Percentiles rank a stretch among this genome's conserved stretches.
Evolutionary conservation across 2,113 vertebrate species (phyloP).

Genomic region (Microtus ochrogaster): DNA sequence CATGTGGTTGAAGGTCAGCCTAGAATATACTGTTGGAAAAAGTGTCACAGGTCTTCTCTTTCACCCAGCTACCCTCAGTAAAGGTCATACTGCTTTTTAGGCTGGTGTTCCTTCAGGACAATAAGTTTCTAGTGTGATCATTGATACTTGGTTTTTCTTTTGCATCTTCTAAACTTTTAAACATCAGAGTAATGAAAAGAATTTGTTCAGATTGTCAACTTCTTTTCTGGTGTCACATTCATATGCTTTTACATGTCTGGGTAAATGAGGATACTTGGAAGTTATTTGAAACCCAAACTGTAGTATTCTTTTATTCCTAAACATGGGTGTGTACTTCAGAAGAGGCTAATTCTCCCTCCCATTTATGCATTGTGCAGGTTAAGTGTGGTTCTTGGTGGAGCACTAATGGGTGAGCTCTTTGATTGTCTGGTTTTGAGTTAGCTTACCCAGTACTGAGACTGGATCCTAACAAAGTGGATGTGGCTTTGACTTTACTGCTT

Average conservation of each 20-base stretch:
- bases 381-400: neutral
- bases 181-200: slow-evolving; percentile 24
- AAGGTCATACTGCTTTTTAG: neutral
- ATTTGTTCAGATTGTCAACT: neutral
- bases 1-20: neutral
- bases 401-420: neutral
- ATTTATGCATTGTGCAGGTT: neutral
- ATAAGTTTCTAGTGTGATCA: neutral
- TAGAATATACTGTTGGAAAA: neutral
- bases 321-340: slow-evolving; percentile 17
- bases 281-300: neutral
- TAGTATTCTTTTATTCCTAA: slow-evolving; percentile 36
- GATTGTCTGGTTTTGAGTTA: slow-evolving; percentile 5
- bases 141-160: slow-evolving; percentile 49
- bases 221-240: slow-evolving; percentile 38
- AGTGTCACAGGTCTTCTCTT: neutral
- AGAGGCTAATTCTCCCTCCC: neutral
- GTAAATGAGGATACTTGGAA: neutral
- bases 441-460: neutral
- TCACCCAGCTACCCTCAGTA: neutral
- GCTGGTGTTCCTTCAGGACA: neutral
- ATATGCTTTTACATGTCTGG: neutral
- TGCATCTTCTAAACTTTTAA: slow-evolving; percentile 15
- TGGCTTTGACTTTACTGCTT: neutral
- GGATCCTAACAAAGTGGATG: neutral